Evolutionary conservation across 2,888 invertebrate genomes (phyloP), one percentile per base, ranked within the genome.

Genomic region (Catocala nupta): DNA sequence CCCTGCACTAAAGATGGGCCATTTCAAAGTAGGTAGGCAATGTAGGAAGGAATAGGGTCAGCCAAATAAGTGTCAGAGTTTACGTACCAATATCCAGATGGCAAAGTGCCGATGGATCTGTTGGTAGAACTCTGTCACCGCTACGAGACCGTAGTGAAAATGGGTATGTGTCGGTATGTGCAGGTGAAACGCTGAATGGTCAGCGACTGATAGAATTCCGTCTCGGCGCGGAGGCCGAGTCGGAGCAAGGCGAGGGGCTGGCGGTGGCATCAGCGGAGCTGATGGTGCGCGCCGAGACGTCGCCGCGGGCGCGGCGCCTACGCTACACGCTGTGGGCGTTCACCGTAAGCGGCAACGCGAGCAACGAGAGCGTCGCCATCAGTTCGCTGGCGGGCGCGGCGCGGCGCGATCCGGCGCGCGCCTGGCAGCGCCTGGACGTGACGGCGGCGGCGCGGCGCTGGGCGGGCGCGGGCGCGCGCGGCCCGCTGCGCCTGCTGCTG

Each of bases 391-490:
- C 92, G 83, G 93, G 91, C 82, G 73, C 89, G 55, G 93, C 96
- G 77, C 95, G 96, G 83, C 95, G 85, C 75, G 83, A 82, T 73
- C 79, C 95, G 54, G 94, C 95, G 69, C 95, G 96, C 71, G 98
- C 97, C 54, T 98, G 98, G 98, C 97, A 97, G 89, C 97, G 97
- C 80, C 95, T 98, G 78, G 97, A 98, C 91, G 95, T 98, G 78
- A 97, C 98, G 70, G 93, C 95, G 65, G 96, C 96, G 54, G 97
- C 97, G 64, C 96, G 96, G 75, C 95, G 95, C 75, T 98, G 98
- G 98, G 87, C 94, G 81, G 86, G 93, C 45, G 76, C 63, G 13
- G 91, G 90, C 75, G 92, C 96, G 71, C 96, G 96, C 79, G 77
- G 68, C 34, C 90, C 92, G 74, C 95, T 98, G 77, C 96, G 97